These are phyloP conservation scores for Drosophila anomelani DNA, from an alignment of 2,888 invertebrate genomes.

Conservation along the genomic window DNA sequence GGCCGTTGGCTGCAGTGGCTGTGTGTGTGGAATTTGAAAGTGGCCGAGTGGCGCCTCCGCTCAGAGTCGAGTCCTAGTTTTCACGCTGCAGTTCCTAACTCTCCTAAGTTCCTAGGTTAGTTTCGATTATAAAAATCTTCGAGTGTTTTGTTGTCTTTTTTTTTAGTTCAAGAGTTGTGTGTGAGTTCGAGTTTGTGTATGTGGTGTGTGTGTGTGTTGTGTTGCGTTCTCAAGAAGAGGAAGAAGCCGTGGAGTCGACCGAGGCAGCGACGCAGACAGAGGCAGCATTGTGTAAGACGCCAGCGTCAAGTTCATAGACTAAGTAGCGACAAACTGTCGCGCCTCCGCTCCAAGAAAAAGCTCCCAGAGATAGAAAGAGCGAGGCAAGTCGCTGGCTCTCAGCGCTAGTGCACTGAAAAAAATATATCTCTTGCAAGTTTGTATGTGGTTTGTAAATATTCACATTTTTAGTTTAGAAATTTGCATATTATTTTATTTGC, in stretches of 20 bases:
- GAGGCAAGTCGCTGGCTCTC: constrained; percentile 9
- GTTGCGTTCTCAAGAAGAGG: constrained; percentile 8
- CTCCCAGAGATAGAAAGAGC: constrained; percentile 9
- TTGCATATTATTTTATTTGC: neutral
- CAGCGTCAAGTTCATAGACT: constrained; percentile 59
- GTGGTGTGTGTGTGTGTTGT: constrained; percentile 2
- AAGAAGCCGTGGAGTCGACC: neutral
- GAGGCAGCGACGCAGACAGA: constrained; percentile 9
- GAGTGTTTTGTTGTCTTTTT: constrained; percentile 14
- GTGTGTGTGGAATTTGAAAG: constrained; percentile 14
- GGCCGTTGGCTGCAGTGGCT: constrained; percentile 50
- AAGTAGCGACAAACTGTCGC: constrained; percentile 51
- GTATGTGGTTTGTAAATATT: neutral
- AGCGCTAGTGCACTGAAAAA: constrained; percentile 1
- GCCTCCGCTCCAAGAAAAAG: constrained; percentile 34
- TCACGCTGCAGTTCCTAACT: constrained; percentile 1
- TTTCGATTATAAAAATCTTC: neutral
- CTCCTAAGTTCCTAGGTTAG: constrained; percentile 19
- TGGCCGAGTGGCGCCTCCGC: constrained; percentile 44
- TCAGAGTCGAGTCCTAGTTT: neutral
- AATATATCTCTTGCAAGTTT: neutral
- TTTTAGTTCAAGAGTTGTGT: neutral
- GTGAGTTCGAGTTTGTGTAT: constrained; percentile 16
- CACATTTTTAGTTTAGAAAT: no score
- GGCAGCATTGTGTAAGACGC: constrained; percentile 34